Conservation (phyloP, 2,113 vertebrate species). For the Fregata magnificens region DNA sequence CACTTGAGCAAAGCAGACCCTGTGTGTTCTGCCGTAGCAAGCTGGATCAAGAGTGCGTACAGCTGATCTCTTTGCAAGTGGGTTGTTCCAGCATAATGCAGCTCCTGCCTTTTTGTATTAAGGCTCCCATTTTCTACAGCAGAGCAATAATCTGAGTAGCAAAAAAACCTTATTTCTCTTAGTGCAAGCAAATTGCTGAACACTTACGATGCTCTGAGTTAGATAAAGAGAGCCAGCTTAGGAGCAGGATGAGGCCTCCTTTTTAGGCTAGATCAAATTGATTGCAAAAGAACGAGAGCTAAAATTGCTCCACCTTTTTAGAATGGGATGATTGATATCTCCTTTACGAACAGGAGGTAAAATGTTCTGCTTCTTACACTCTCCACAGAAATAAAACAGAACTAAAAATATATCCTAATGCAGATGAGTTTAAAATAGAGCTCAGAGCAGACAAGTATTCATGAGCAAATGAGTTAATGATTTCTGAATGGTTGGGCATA, state of each 20-base stretch:
- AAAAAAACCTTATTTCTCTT: background rate
- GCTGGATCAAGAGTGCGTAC: background rate
- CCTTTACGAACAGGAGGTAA: conserved; percentile 44
- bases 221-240: background rate
- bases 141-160: background rate
- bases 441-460: conserved; percentile 30
- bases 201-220: background rate
- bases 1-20: background rate
- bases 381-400: conserved; percentile 40
- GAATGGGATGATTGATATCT: conserved; percentile 54
- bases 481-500: conserved; percentile 32
- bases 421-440: conserved; percentile 54
- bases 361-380: conserved; percentile 39
- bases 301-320: conserved; percentile 46
- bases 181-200: background rate
- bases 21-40: background rate
- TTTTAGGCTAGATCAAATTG: conserved; percentile 3
- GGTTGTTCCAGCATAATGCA: background rate
- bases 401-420: conserved; percentile 38
- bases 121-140: background rate
- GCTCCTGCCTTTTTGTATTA: background rate
- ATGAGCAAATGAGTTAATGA: conserved; percentile 39
- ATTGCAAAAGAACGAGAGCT: background rate
- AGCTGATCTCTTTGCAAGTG: background rate
- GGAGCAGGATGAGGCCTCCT: background rate